Evolutionary conservation across 2,113 vertebrate species (phyloP).

Genomic region (Patagioenas fasciata): DNA sequence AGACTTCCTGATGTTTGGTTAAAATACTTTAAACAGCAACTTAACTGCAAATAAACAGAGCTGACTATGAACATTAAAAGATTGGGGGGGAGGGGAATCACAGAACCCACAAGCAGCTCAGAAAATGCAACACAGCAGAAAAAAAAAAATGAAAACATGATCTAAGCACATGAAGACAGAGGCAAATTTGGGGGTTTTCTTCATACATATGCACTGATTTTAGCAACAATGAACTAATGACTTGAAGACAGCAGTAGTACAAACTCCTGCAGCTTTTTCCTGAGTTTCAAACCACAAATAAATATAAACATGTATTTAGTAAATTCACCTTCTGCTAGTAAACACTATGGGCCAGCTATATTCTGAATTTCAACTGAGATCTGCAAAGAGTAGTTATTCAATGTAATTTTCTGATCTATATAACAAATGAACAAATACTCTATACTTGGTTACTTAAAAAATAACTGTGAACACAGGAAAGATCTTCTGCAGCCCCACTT

Average conservation of each 20-base stretch:
- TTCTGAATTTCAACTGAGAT: neutral
- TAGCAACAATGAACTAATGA: neutral
- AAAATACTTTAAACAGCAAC: constrained; percentile 26
- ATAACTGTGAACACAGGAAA: neutral
- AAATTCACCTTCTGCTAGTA: neutral
- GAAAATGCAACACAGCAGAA: constrained; percentile 42
- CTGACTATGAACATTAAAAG: constrained; percentile 18
- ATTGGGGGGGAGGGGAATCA: neutral
- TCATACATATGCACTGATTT: neutral
- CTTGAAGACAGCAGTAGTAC: neutral
- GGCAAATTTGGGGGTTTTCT: neutral
- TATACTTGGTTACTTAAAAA: no score
- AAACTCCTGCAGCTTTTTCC: neutral
- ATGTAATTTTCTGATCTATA: neutral
- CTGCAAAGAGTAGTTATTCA: neutral
- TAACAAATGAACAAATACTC: neutral
- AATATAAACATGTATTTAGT: neutral
- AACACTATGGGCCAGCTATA: neutral
- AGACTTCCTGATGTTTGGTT: constrained; percentile 16
- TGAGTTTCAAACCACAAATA: neutral
- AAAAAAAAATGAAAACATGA: neutral
- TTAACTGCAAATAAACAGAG: constrained; percentile 54
- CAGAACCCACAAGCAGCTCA: neutral
- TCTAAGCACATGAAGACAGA: neutral
- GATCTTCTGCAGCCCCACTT: neutral